Base-by-base conservation (phyloP, 1,140 invertebrate genomes). In the Leptinotarsa lineolata region DNA sequence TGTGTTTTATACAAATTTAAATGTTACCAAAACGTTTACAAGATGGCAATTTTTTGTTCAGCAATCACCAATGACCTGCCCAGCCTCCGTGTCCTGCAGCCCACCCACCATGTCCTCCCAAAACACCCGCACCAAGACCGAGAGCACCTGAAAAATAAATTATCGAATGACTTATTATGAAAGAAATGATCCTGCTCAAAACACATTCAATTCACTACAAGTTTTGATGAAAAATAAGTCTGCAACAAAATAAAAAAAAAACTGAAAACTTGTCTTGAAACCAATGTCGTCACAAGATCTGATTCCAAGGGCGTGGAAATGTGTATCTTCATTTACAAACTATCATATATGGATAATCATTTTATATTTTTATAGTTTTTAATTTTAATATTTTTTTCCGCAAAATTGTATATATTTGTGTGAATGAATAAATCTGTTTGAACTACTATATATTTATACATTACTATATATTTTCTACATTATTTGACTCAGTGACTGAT, bases 21-120 rank as follows among this genome's bases (percentile, higher is more conserved):
- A 22, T 71, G 18, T 71, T 13, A 71, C 69, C 61, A 20, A 59
- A 71, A 71, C 54, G 12, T 71, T 71, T 63, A 71, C 59, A 30
- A 54, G 48, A 54, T 54, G 48, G 12, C 11, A 20, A 6, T 68
- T 68, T 68, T 21, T 58, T 54, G n/a, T 21, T 48, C 30, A 54
- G 46, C 6, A 3, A 20, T 68, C 54, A 68, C 67, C 67, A 68
- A n/a, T 68, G 67, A 48, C 67, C 67, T 15, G n/a, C 67, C 46
- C 67, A 46, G n/a, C 18, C 67, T 18, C 67, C 67, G 21, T 68
- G 67, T 48, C 67, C 67, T 39, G 30, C 30, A 54, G 44, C 67
- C 48, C 44, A 58, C 3, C 44, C 67, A 39, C 64, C 64, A 69
- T 59, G 20, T 46, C 46, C 68, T 69, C 68, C 46, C 68, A 48